Evolutionary conservation across 2,797 vertebrate genomes (phyloP).

Genomic region (Crenuchus spilurus): DNA sequence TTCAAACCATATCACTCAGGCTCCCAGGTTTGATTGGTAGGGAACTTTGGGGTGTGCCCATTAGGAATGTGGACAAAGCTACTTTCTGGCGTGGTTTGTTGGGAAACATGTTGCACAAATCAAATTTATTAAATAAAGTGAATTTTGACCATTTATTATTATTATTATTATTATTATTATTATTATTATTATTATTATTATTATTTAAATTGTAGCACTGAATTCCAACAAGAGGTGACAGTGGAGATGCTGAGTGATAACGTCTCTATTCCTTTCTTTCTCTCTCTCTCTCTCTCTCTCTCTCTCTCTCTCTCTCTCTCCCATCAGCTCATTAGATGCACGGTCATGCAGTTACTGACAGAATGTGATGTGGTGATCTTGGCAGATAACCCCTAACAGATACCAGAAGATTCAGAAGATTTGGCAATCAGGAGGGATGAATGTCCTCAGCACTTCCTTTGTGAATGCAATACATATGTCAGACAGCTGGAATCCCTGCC

Average conservation of each 20-base stretch:
- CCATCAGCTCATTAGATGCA: slow-evolving; percentile 25
- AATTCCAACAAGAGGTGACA: neutral
- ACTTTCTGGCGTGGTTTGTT: no score
- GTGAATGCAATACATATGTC: neutral
- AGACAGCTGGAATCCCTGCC: neutral
- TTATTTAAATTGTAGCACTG: neutral
- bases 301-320: neutral
- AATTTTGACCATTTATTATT: neutral
- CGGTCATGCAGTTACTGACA: slow-evolving; percentile 5
- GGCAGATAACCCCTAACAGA: slow-evolving; percentile 33
- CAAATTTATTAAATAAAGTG: neutral
- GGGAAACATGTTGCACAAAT: neutral
- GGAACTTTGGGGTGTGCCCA: neutral
- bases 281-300: neutral
- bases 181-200: neutral
- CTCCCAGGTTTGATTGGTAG: neutral
- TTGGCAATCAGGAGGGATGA: slow-evolving; percentile 25
- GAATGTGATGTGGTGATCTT: slow-evolving; percentile 3
- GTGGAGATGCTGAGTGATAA: neutral
- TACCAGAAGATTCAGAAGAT: slow-evolving; percentile 25
- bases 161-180: neutral
- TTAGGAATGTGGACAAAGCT: neutral
- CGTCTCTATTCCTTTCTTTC: neutral
- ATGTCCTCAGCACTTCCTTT: slow-evolving; percentile 9
- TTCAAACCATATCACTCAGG: no score